Conservation (phyloP, 1,140 invertebrate genomes). For the Zaprionus lachaisei region DNA sequence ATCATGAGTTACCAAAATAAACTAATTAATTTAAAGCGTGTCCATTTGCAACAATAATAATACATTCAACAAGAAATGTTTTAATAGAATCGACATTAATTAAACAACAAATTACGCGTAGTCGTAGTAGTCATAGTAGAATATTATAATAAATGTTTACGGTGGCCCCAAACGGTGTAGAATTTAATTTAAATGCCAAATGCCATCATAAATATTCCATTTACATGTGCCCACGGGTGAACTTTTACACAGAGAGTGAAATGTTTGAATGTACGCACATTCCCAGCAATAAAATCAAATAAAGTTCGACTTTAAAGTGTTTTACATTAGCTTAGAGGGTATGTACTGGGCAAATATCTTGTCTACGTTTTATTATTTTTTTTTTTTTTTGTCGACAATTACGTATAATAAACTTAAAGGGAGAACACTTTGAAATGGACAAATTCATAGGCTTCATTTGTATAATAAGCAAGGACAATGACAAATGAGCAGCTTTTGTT, state of each 20-base stretch:
- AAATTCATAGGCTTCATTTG: conserved; percentile 50
- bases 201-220: conserved; percentile 71
- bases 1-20: conserved; percentile 35
- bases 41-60: conserved; percentile 44
- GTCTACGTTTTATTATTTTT: not conserved
- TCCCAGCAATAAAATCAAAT: conserved; percentile 37
- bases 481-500: conserved; percentile 71
- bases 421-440: conserved; percentile 26
- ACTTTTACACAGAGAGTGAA: not conserved
- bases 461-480: conserved; percentile 55
- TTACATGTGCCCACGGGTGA: conserved; percentile 10
- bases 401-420: conserved; percentile 34
- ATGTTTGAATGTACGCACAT: conserved; percentile 6
- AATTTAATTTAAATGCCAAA: conserved; percentile 79
- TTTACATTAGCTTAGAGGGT: not conserved
- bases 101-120: conserved; percentile 73
- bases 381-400: conserved; percentile 35
- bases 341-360: not conserved
- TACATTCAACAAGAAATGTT: not conserved
- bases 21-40: conserved; percentile 59
- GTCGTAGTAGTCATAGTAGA: conserved; percentile 30
- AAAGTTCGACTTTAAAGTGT: conserved; percentile 26
- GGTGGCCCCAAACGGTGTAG: conserved; percentile 35
- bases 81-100: conserved; percentile 63
- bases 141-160: conserved; percentile 60